These are phyloP conservation scores for Hydropsyche tenuis DNA, from an alignment of 1,140 invertebrate genomes.

Conservation along the genomic window DNA sequence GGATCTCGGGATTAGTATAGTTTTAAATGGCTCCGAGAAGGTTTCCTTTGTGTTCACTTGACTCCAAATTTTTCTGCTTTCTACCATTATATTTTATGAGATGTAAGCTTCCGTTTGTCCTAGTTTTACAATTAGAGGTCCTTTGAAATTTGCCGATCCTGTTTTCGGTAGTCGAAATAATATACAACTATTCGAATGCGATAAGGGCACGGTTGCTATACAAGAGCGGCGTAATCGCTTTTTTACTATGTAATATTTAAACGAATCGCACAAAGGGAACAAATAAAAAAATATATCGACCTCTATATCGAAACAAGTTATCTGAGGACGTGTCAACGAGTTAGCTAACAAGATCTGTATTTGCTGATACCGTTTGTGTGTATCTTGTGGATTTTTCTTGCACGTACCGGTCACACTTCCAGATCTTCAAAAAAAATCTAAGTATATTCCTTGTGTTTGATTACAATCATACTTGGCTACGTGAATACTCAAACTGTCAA, in stretches of 20 bases:
- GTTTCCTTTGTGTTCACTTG: too few relatives aligned
- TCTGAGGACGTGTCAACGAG: constrained; percentile 19
- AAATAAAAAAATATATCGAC: too few relatives aligned
- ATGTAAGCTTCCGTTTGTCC: background rate
- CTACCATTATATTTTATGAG: background rate
- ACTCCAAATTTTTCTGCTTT: background rate
- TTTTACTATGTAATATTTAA: too few relatives aligned
- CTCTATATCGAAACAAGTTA: constrained; percentile 4
- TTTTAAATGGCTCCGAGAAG: too few relatives aligned
- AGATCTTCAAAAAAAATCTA: constrained; percentile 8
- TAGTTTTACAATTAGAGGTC: background rate
- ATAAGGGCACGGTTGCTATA: too few relatives aligned
- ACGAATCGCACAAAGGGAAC: too few relatives aligned
- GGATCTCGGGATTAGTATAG: too few relatives aligned
- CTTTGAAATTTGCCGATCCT: background rate
- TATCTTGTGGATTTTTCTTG: constrained; percentile 5
- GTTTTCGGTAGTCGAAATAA: too few relatives aligned
- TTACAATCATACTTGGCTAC: background rate
- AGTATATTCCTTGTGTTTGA: constrained; percentile 6
- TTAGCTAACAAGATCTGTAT: constrained; percentile 16
- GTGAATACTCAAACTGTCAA: background rate
- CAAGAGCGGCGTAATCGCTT: too few relatives aligned
- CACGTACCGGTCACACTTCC: background rate
- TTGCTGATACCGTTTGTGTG: constrained; percentile 11
- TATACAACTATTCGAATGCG: too few relatives aligned